A percentile compares a stretch with the other conserved stretches of the same genome.
Evolutionary conservation across 2,888 invertebrate species (phyloP).

Genomic region (Anaspis maculata): DNA sequence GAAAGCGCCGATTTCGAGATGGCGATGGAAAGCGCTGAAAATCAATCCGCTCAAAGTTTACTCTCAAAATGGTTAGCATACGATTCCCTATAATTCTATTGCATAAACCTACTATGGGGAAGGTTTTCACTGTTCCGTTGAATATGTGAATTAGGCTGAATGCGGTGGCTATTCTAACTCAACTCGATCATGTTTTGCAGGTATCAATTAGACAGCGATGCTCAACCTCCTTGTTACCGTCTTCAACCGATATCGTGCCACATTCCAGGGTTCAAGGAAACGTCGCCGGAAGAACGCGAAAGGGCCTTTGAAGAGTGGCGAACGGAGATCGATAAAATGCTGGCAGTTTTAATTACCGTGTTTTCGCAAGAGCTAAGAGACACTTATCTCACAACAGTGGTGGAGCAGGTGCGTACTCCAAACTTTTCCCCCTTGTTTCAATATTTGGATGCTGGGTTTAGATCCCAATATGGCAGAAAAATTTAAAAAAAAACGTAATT

Average conservation of each 20-base stretch:
- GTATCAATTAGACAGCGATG: conserved; percentile 63
- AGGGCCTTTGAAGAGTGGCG: conserved; percentile 48
- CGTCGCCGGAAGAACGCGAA: conserved; percentile 42
- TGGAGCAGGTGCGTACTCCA: no score
- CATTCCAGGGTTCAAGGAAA: conserved; percentile 47
- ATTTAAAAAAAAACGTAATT: no score
- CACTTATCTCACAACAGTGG: conserved; percentile 71
- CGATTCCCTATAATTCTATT: no score
- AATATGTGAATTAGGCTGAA: no score
- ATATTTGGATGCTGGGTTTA: no score
- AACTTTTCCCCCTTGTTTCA: no score
- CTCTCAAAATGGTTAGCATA: conserved; percentile 56
- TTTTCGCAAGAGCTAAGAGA: conserved; percentile 70
- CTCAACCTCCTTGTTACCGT: conserved; percentile 69
- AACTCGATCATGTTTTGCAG: no score
- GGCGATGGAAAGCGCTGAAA: conserved; percentile 59
- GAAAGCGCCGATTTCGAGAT: conserved; percentile 73
- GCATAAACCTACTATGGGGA: no score
- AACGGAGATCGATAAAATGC: conserved; percentile 52
- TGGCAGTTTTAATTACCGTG: conserved; percentile 60
- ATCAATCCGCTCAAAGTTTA: conserved; percentile 50
- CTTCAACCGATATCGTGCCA: conserved; percentile 53
- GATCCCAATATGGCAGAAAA: no score
- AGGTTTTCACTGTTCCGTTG: no score
- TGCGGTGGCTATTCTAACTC: no score